Evolutionary conservation across 2,113 vertebrate species (phyloP), one percentile per base, ranked within the genome.

Genomic region (Hippocampus mohnikei): DNA sequence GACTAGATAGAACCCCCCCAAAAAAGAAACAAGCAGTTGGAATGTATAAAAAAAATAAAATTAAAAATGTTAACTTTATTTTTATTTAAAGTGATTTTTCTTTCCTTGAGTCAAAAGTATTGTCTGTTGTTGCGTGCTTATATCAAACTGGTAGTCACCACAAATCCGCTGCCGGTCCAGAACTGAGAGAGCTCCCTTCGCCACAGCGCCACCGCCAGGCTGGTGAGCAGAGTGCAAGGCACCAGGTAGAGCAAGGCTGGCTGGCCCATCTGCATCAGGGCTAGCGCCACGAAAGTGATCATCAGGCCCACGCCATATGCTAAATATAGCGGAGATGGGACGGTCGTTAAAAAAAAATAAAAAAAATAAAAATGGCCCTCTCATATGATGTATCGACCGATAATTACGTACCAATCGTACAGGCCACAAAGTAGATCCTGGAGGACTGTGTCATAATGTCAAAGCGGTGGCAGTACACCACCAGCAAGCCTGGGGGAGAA

Each of bases 61-160:
- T 67, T 42, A 59, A 59, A 85, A 70, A 75, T 64, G 55, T 88
- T 90, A 96, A 94, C 93, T 91, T 92, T 74, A 86, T 73, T 94
- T 94, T 85, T 92, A 89, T 88, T 91, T 85, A 89, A 89, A 21
- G 87, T 80, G 91, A 92, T 56, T 64, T 71, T 74, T 44, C 66
- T 50, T 71, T 73, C 72, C 18, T 4, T 41, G 37, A n/a, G 61
- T 65, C 15, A 37, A 29, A 53, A 69, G 65, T 81, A 67, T 81
- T 85, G 65, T 58, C 63, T 77, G 70, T 79, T 81, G 77, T 56
- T 82, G 44, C 42, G 81, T 62, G 11, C 88, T 96, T 94, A 98
- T 92, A 98, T 95, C 94, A 96, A 98, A 98, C 94, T 90, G 95
- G 94, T 97, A 98, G 96, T 98, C 96, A 99, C 97, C 96, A 92